phyloP scores from a whole-genome alignment of 2,113 vertebrate species.

The Columba janthina region DNA sequence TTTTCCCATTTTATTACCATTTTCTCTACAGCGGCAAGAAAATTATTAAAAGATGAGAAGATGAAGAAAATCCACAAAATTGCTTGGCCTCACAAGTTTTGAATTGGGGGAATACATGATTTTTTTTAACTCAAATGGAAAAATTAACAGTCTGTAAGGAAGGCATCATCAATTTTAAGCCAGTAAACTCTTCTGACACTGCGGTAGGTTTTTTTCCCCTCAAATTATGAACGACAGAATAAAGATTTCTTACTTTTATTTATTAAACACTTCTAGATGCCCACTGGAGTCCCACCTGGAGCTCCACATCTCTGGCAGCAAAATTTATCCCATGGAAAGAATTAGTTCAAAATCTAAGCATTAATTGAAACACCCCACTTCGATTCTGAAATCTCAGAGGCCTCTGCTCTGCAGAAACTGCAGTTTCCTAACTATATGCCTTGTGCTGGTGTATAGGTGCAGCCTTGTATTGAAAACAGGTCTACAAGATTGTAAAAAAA shows the following conservation, averaged over 20 bases:
- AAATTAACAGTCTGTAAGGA: background rate
- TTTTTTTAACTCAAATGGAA: background rate
- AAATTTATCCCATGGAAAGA: background rate
- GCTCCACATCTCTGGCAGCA: background rate
- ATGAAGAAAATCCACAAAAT: slow-evolving; percentile 47
- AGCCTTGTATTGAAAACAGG: background rate
- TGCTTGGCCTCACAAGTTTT: slow-evolving; percentile 1
- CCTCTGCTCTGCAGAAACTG: background rate
- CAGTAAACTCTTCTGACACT: background rate
- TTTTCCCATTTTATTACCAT: slow-evolving; percentile 53
- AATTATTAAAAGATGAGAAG: slow-evolving; percentile 48
- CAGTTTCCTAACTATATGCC: background rate
- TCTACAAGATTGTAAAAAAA: background rate
- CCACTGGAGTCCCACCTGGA: background rate
- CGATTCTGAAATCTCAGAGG: background rate
- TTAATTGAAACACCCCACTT: background rate
- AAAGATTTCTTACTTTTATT: background rate
- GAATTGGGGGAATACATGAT: background rate
- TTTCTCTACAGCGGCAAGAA: slow-evolving; percentile 12
- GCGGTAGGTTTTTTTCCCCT: background rate
- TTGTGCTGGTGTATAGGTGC: background rate
- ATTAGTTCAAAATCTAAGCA: background rate
- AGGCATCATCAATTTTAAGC: background rate
- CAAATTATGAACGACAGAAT: background rate
- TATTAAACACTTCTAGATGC: background rate